These are phyloP conservation scores for Bursaphelenchus okinawaensis DNA, from an alignment of 2,888 invertebrate species.

Conservation along the genomic window DNA sequence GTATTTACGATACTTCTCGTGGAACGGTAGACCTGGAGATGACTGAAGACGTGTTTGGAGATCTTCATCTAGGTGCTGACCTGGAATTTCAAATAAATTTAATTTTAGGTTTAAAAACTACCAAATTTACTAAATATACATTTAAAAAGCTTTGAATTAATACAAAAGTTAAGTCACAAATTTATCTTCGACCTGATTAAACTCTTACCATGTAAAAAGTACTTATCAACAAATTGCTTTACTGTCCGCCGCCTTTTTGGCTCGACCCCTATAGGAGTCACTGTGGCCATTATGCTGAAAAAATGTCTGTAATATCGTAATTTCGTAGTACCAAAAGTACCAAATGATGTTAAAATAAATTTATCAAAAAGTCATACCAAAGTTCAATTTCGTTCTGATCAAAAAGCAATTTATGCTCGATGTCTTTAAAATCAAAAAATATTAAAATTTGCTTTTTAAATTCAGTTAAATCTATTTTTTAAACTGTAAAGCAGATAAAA, in stretches of 20 bases:
- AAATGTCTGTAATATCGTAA: background rate
- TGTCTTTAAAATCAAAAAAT: background rate
- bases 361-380: background rate
- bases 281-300: background rate
- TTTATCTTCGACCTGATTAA: background rate
- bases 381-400: too few relatives aligned
- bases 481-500: too few relatives aligned
- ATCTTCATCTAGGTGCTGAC: constrained; percentile 37
- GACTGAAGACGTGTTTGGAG: constrained; percentile 43
- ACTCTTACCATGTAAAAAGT: constrained; percentile 17
- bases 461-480: too few relatives aligned
- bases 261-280: background rate
- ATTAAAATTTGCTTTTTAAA: background rate
- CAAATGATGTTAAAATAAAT: background rate
- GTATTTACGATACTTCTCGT: constrained; percentile 28
- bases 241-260: constrained; percentile 10
- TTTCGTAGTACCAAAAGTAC: too few relatives aligned
- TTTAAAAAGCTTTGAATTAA: background rate
- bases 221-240: constrained; percentile 12
- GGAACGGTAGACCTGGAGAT: constrained; percentile 34
- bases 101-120: background rate
- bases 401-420: too few relatives aligned
- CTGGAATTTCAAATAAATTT: too few relatives aligned
- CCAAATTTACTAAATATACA: background rate
- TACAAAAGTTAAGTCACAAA: background rate